Conservation (phyloP, 2,797 vertebrate genomes). For the Oophaga sylvatica region DNA sequence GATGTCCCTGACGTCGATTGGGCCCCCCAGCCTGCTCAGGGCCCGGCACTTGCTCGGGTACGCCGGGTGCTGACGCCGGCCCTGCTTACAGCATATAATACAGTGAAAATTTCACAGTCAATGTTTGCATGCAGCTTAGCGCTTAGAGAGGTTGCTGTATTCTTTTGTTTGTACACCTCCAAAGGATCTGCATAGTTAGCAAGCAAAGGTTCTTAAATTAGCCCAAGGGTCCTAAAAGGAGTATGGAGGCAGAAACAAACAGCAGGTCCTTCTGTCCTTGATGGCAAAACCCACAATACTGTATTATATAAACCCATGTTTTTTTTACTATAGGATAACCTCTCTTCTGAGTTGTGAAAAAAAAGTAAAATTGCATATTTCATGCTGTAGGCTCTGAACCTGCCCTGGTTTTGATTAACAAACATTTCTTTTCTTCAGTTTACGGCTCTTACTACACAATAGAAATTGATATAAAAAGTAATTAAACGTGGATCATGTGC, state of each 20-base stretch:
- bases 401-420: neutral
- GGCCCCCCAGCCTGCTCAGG: too few species aligned
- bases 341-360: neutral
- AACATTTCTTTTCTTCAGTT: neutral
- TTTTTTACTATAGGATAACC: neutral
- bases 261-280: neutral
- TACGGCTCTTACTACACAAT: neutral
- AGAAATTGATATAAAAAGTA: neutral
- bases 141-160: too few species aligned
- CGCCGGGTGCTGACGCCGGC: too few species aligned
- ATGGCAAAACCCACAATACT: neutral
- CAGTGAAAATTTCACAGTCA: too few species aligned
- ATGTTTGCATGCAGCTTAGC: too few species aligned
- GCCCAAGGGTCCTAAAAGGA: too few species aligned
- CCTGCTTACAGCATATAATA: too few species aligned
- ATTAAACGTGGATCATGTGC: constrained; percentile 16
- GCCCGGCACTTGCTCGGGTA: too few species aligned
- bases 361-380: neutral
- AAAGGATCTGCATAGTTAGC: too few species aligned
- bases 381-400: neutral
- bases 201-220: neutral
- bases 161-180: too few species aligned
- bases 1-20: too few species aligned
- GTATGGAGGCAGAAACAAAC: neutral
- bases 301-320: neutral